phyloP scores from a whole-genome alignment of 92 coral and sea anemone genomes.

The Porites evermanni region DNA sequence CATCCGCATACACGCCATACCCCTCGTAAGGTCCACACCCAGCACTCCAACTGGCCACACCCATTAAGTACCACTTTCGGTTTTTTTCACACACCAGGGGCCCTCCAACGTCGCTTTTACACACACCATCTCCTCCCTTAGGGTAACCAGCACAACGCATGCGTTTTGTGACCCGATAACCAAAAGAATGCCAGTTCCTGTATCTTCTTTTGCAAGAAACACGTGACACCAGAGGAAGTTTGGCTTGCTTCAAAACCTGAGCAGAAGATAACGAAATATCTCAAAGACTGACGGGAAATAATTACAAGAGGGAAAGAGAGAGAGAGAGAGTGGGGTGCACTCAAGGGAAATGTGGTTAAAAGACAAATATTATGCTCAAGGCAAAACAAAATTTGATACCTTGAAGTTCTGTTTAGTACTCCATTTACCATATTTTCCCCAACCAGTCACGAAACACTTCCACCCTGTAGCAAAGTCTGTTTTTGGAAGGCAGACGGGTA shows the following conservation, averaged over 20 bases:
- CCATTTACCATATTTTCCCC: slow-evolving; percentile 41
- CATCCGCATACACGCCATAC: slow-evolving; percentile 67
- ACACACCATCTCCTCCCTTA: slow-evolving; percentile 46
- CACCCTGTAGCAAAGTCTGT: slow-evolving; percentile 32
- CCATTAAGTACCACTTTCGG: slow-evolving; percentile 50
- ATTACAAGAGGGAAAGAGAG: too few relatives aligned
- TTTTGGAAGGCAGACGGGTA: slow-evolving; percentile 73
- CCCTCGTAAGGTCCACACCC: slow-evolving; percentile 44
- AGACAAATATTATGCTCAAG: too few relatives aligned
- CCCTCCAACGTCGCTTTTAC: slow-evolving; percentile 61
- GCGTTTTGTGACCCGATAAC: slow-evolving; percentile 59
- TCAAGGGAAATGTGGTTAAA: too few relatives aligned
- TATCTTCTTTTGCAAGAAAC: slow-evolving; percentile 44
- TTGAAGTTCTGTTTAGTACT: slow-evolving; percentile 1
- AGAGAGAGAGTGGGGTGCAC: too few relatives aligned
- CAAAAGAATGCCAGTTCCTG: slow-evolving; percentile 32
- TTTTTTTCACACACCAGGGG: slow-evolving; percentile 57
- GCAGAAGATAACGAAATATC: background rate
- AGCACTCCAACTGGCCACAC: slow-evolving; percentile 65
- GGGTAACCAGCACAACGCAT: slow-evolving; percentile 70
- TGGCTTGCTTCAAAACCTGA: slow-evolving; percentile 44
- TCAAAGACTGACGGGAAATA: background rate
- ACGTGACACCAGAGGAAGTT: slow-evolving; percentile 50
- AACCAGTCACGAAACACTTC: slow-evolving; percentile 48
- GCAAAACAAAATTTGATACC: background rate